Evolutionary conservation across 2,113 vertebrate species (phyloP).

Genomic region (Pao palembangensis): DNA sequence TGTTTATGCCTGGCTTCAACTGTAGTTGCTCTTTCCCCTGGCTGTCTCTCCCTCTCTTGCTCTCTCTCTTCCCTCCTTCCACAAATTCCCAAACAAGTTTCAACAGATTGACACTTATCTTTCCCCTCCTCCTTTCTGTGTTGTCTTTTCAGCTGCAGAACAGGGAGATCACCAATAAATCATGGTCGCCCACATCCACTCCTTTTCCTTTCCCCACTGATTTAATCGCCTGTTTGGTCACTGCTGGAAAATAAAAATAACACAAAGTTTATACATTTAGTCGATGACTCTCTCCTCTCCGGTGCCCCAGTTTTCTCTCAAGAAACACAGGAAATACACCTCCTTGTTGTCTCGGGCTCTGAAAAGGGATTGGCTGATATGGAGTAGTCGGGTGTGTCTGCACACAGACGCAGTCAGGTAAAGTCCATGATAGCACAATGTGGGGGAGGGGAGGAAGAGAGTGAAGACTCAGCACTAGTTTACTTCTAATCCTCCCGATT

Average conservation of each 20-base stretch:
- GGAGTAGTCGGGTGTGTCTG: slow-evolving; percentile 69
- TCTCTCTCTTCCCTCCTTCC: slow-evolving; percentile 61
- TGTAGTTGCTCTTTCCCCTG: slow-evolving; percentile 39
- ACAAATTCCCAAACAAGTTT: slow-evolving; percentile 82
- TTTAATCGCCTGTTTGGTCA: slow-evolving; percentile 20
- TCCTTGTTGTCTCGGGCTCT: slow-evolving; percentile 47
- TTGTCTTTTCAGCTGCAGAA: slow-evolving; percentile 40
- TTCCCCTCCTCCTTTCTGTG: slow-evolving; percentile 56
- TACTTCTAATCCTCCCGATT: slow-evolving; percentile 17
- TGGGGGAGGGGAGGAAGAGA: slow-evolving; percentile 50
- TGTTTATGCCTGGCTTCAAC: slow-evolving; percentile 56
- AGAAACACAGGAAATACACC: slow-evolving; percentile 72
- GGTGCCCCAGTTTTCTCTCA: slow-evolving; percentile 48
- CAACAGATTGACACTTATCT: slow-evolving; percentile 77
- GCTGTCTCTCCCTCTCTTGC: slow-evolving; percentile 39
- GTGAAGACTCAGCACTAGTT: slow-evolving; percentile 7
- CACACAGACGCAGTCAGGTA: slow-evolving; percentile 55
- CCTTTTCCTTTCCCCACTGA: slow-evolving; percentile 7
- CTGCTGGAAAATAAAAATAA: slow-evolving; percentile 13
- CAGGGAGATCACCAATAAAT: slow-evolving; percentile 33
- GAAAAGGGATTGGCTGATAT: slow-evolving; percentile 64
- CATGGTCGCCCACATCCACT: slow-evolving; percentile 23
- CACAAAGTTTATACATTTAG: slow-evolving; percentile 8
- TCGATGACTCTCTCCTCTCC: slow-evolving; percentile 33
- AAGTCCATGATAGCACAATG: slow-evolving; percentile 29